Conservation (phyloP, 2,888 invertebrate species). For the Eupithecia tripunctaria region DNA sequence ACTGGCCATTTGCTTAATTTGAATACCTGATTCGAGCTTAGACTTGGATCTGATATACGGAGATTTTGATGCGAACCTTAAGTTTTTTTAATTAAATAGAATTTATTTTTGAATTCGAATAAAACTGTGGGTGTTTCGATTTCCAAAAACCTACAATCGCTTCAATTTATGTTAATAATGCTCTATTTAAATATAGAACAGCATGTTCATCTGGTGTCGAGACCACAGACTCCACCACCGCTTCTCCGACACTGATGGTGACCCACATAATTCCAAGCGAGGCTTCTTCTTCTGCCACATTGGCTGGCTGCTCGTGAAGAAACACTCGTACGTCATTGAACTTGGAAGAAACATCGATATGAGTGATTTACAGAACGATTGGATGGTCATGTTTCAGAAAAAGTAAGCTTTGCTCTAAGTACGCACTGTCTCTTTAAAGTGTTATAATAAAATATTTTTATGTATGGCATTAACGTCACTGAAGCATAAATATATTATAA, state of each 20-base stretch:
- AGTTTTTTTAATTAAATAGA: too few relatives aligned
- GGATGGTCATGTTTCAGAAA: constrained; percentile 89
- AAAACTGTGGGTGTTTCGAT: background rate
- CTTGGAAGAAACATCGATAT: constrained; percentile 89
- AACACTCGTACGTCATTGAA: constrained; percentile 90
- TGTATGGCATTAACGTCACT: too few relatives aligned
- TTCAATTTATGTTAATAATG: background rate
- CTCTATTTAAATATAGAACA: constrained; percentile 82
- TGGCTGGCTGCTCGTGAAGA: constrained; percentile 92
- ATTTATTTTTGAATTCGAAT: too few relatives aligned
- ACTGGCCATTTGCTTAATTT: background rate
- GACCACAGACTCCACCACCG: constrained; percentile 93
- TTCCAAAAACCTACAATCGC: background rate
- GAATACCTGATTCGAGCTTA: background rate
- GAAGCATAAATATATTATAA: too few relatives aligned
- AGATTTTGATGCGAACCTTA: background rate
- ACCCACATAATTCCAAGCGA: constrained; percentile 91
- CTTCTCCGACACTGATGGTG: constrained; percentile 87
- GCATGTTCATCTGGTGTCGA: constrained; percentile 89
- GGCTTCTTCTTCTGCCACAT: constrained; percentile 96
- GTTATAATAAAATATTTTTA: too few relatives aligned
- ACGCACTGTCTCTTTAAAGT: too few relatives aligned
- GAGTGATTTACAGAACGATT: constrained; percentile 89
- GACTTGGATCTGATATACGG: background rate
- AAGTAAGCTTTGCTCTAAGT: constrained; percentile 48